Percentiles rank a stretch among this genome's conserved stretches.
Conservation (phyloP, 64 coral and sea anemone genomes). For the Porites lutea region DNA sequence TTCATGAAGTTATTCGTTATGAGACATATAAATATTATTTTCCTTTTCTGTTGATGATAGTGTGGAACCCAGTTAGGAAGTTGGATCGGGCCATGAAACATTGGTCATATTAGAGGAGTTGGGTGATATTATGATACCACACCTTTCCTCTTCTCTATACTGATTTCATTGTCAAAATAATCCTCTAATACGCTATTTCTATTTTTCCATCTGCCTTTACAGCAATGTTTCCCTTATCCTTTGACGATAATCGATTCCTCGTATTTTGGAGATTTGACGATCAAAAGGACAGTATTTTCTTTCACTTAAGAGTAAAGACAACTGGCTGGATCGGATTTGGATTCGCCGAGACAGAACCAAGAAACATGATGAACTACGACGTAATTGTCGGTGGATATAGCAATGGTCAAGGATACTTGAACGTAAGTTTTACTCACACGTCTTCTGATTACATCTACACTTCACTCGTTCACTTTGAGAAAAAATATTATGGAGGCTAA, state of each 20-base stretch:
- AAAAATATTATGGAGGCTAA: no score
- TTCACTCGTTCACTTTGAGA: no score
- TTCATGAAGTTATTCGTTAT: not conserved
- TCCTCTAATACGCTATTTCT: no score
- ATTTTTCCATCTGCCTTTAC: no score
- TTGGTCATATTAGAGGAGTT: no score
- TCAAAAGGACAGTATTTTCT: constrained; percentile 19
- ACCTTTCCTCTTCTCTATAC: no score
- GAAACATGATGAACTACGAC: constrained; percentile 48
- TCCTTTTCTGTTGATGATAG: no score
- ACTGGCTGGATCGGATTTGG: constrained; percentile 70
- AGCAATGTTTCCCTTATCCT: not conserved
- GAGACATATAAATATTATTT: no score
- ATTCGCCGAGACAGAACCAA: not conserved
- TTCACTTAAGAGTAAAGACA: constrained; percentile 6
- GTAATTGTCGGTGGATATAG: constrained; percentile 48
- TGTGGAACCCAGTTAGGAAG: no score
- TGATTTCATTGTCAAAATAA: not conserved
- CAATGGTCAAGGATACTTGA: not conserved
- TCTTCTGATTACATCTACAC: not conserved
- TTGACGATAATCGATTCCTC: not conserved
- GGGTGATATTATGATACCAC: no score
- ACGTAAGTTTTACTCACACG: not conserved
- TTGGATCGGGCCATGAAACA: no score
- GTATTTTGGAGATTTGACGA: constrained; percentile 43